Conservation (phyloP, 2,888 invertebrate species). For the Philereme transversata region DNA sequence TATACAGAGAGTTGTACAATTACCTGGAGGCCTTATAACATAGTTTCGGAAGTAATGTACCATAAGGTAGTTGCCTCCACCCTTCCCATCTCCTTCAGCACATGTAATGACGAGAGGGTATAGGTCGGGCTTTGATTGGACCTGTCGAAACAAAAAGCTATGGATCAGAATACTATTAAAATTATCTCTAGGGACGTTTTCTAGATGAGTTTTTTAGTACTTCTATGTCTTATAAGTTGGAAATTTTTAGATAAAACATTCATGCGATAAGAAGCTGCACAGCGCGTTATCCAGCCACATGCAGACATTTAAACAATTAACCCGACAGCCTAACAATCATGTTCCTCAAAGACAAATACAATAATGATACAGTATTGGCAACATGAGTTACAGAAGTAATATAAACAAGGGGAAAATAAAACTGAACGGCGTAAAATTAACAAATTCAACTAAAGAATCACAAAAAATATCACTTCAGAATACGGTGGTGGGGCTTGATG, state of each 20-base stretch:
- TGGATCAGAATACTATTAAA: background rate
- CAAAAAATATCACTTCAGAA: conserved; percentile 86
- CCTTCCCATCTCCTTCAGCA: conserved; percentile 87
- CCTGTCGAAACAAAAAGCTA: conserved; percentile 74
- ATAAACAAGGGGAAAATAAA: conserved; percentile 28
- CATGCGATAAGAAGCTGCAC: conserved; percentile 36
- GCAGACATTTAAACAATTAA: conserved; percentile 9
- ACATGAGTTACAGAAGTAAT: conserved; percentile 6
- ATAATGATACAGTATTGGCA: background rate
- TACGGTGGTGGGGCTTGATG: conserved; percentile 93
- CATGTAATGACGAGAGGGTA: conserved; percentile 94
- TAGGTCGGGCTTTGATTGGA: conserved; percentile 93
- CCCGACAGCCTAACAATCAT: conserved; percentile 4
- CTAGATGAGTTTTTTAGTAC: too few relatives aligned
- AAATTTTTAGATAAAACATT: background rate
- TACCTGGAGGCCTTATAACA: conserved; percentile 88
- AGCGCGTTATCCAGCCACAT: conserved; percentile 18
- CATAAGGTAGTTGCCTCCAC: conserved; percentile 90
- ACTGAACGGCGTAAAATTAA: conserved; percentile 47
- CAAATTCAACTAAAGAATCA: conserved; percentile 38
- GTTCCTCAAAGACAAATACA: background rate
- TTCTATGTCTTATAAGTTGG: too few relatives aligned
- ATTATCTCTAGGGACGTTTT: too few relatives aligned
- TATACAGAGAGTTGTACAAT: conserved; percentile 2
- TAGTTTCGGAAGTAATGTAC: conserved; percentile 91